Evolutionary conservation across 2,113 vertebrate species (phyloP).

Genomic region (Platysternon megacephalum): DNA sequence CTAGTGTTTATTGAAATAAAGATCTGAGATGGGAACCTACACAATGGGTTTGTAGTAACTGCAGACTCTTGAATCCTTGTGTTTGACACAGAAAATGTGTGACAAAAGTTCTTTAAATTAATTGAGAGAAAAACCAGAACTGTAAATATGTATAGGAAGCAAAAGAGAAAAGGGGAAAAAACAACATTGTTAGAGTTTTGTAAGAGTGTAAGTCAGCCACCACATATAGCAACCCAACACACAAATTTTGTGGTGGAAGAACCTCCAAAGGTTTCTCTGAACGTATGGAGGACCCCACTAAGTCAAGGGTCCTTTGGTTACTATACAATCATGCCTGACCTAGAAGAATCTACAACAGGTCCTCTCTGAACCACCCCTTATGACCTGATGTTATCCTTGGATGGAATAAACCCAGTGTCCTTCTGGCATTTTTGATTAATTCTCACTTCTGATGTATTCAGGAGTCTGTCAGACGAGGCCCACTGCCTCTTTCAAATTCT

Average conservation of each 20-base stretch:
- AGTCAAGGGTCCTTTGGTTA: not conserved
- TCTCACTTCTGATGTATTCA: not conserved
- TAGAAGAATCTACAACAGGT: not conserved
- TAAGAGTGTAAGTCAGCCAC: not conserved
- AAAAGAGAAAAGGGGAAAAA: not conserved
- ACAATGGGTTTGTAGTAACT: not conserved
- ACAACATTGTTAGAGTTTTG: not conserved
- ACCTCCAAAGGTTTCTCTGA: not conserved
- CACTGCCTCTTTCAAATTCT: not conserved
- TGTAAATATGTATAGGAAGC: not conserved
- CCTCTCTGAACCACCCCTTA: not conserved
- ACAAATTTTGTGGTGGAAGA: not conserved
- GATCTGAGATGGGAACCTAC: too few relatives aligned
- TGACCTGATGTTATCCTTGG: not conserved
- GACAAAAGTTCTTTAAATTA: not conserved
- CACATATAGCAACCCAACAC: not conserved
- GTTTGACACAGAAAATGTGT: not conserved
- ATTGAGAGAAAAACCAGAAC: not conserved
- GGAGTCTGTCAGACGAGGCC: not conserved
- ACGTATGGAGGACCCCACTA: not conserved
- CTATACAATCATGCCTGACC: not conserved
- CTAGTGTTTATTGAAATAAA: not conserved
- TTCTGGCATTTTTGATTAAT: accelerated
- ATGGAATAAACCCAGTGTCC: not conserved
- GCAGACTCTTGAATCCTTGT: not conserved